Evolutionary conservation across 2,113 vertebrate species (phyloP).

Genomic region (Sitta europaea): DNA sequence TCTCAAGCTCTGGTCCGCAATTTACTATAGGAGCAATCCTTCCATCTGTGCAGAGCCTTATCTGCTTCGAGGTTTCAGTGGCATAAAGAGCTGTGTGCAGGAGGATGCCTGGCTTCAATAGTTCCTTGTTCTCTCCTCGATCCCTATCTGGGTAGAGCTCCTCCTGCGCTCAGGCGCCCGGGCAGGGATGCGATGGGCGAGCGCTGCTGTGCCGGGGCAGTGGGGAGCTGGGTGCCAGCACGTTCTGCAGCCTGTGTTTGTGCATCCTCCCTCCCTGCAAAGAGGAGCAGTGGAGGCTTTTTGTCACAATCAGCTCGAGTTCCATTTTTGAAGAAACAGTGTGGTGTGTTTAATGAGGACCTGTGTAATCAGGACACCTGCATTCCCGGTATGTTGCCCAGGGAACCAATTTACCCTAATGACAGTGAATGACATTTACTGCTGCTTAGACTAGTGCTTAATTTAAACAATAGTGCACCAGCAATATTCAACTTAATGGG

Average conservation of each 20-base stretch:
- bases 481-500: constrained; percentile 50
- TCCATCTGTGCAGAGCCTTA: constrained; percentile 2
- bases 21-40: background rate
- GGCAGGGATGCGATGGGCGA: too few relatives aligned
- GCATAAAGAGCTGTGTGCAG: background rate
- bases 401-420: constrained; percentile 70
- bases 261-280: background rate
- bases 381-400: constrained; percentile 33
- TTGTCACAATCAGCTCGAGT: background rate
- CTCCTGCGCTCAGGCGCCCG: background rate
- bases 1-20: background rate
- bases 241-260: background rate
- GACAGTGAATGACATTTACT: constrained; percentile 61
- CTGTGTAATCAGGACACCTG: constrained; percentile 56
- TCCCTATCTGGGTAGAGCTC: background rate
- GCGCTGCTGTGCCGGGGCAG: too few relatives aligned
- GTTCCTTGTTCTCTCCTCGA: background rate
- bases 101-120: constrained; percentile 2
- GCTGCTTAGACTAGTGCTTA: constrained; percentile 53
- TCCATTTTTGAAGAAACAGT: constrained; percentile 10
- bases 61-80: background rate
- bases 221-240: background rate
- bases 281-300: background rate
- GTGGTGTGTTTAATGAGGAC: constrained; percentile 35
- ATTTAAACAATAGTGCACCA: constrained; percentile 65